phyloP scores from a whole-genome alignment of 1,140 invertebrate species.

The Berghia stephanieae region DNA sequence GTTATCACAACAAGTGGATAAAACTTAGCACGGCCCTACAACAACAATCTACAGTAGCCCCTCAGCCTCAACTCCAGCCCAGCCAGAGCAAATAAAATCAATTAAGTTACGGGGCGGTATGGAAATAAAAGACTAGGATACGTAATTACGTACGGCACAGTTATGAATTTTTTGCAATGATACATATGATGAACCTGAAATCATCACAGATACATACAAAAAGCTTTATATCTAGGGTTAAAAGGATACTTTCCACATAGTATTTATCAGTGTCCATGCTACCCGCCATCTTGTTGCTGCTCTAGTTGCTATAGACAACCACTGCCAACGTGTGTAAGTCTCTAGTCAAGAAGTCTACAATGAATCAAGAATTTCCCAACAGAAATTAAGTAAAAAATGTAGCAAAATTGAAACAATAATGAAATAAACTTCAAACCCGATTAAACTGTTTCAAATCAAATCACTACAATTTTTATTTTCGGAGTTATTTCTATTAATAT shows the following conservation, averaged over 20 bases:
- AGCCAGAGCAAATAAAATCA: too few species aligned
- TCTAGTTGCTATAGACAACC: slow-evolving; percentile 30
- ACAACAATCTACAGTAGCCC: too few species aligned
- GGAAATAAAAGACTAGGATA: too few species aligned
- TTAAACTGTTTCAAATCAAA: neutral
- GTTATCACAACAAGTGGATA: too few species aligned
- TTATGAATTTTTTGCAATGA: neutral
- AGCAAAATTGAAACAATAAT: neutral
- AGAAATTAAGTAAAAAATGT: neutral
- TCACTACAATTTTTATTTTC: neutral
- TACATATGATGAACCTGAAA: neutral
- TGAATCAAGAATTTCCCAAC: neutral
- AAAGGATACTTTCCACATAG: slow-evolving; percentile 55
- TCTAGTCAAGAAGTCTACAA: slow-evolving; percentile 1
- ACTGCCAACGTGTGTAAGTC: neutral
- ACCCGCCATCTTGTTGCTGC: slow-evolving; percentile 47
- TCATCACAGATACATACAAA: neutral
- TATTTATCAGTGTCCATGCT: slow-evolving; percentile 48
- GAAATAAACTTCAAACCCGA: neutral
- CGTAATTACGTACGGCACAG: neutral
- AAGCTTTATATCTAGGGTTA: too few species aligned
- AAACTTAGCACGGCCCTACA: too few species aligned
- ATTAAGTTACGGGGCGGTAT: too few species aligned
- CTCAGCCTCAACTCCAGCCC: too few species aligned
- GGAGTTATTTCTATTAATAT: too few species aligned